Evolutionary conservation across 2,888 invertebrate genomes (phyloP), one percentile per base, ranked within the genome.

Genomic region (Scaptomyza reducta): DNA sequence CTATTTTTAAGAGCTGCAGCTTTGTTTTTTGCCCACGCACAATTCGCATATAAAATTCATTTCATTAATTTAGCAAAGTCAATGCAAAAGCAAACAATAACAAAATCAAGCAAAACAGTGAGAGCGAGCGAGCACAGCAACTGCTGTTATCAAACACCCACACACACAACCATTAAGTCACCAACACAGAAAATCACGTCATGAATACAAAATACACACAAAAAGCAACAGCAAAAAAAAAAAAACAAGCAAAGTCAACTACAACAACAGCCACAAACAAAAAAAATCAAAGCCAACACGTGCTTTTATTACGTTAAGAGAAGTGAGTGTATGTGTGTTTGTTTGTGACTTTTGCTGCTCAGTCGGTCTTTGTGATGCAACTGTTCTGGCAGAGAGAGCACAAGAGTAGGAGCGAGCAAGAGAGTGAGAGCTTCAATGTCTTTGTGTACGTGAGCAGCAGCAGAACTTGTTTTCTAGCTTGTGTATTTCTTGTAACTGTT

Each of bases 241-340:
- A 62, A 50, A 57, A 41, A 50, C 22, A 14, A 61, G 47, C 57
- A 79, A 70, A 79, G 59, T 51, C 72, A 77, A 65, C 31, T 7
- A 27, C 50, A 64, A 33, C 67, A 74, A 50, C 54, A 61, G 25
- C 46, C 50, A 60, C 56, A 51, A 50, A 47, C 40, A 13, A 54
- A 69, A 46, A 79, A 79, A 79, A 77, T 68, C 85, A 88, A 88
- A 87, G 79, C 74, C 89, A 90, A 89, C 90, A 90, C 90, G 90
- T 90, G 90, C 90, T 90, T 90, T 89, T 88, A 87, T 90, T 88
- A 88, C 85, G 84, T 75, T 88, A 71, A 58, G 55, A 45, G 67
- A 58, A 65, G 67, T 56, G 63, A 55, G 51, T 61, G 56, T 50
- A 49, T 60, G 4, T 44, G 25, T 56, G 18, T 57, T 51, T 63